Evolutionary conservation across 2,797 vertebrate species (phyloP).

Genomic region (Hippocampus kuda): DNA sequence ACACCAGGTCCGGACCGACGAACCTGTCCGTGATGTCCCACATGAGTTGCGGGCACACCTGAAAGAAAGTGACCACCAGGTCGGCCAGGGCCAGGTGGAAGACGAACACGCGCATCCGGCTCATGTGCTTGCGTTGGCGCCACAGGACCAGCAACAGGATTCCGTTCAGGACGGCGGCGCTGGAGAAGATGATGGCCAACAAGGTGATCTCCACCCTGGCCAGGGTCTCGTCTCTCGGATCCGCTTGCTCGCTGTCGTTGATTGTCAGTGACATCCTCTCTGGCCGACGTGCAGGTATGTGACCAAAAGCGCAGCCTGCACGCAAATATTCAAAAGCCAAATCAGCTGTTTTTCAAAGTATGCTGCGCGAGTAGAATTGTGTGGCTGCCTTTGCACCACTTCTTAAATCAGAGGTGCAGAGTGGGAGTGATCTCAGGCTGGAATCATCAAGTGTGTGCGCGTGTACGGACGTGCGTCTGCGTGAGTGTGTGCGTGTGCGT

Average conservation of each 20-base stretch:
- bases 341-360: background rate
- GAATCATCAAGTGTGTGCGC: constrained; percentile 1
- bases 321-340: background rate
- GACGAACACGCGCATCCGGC: constrained; percentile 65
- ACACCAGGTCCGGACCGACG: constrained; percentile 56
- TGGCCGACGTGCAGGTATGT: background rate
- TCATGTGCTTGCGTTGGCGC: constrained; percentile 57
- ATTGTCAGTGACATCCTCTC: constrained; percentile 3
- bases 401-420: background rate
- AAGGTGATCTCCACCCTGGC: constrained; percentile 56
- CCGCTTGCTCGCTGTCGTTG: constrained; percentile 37
- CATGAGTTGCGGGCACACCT: constrained; percentile 65
- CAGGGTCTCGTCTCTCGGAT: constrained; percentile 51
- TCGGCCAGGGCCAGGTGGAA: constrained; percentile 65
- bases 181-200: constrained; percentile 55
- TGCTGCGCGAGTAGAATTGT: background rate
- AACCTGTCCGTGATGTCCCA: constrained; percentile 68
- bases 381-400: background rate
- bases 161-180: constrained; percentile 54
- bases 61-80: constrained; percentile 64
- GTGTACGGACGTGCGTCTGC: background rate
- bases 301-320: background rate
- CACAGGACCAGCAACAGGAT: constrained; percentile 51
- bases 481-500: background rate
- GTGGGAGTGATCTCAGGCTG: background rate